phyloP scores from a whole-genome alignment of 53 echinoderm and acorn worm species.

The Paracentrotus lividus region DNA sequence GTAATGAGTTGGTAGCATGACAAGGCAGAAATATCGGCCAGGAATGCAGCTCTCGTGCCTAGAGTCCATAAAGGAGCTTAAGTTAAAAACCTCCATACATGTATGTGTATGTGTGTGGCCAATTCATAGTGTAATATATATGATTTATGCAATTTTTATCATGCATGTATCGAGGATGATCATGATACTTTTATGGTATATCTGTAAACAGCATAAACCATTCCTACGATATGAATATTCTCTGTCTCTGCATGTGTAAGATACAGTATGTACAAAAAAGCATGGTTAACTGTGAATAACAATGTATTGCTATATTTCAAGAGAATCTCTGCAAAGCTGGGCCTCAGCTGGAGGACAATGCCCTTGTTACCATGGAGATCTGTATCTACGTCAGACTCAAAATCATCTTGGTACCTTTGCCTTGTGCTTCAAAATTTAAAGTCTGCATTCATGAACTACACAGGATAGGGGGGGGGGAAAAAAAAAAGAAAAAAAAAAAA shows the following conservation, averaged over 20 bases:
- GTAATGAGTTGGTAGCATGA: not conserved
- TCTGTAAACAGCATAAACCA: not conserved
- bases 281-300: not conserved
- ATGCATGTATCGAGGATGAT: not conserved
- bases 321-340: not conserved
- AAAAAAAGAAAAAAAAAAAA: not conserved
- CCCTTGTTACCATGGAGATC: slow-evolving; percentile 46
- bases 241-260: slow-evolving; percentile 2
- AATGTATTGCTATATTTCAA: not conserved
- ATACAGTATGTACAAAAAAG: not conserved
- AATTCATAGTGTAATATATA: too few relatives aligned
- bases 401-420: not conserved
- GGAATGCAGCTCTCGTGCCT: too few relatives aligned
- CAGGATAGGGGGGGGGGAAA: too few relatives aligned
- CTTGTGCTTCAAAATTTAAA: not conserved
- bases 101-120: too few relatives aligned
- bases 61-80: too few relatives aligned
- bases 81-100: too few relatives aligned
- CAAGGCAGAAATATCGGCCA: slow-evolving; percentile 10
- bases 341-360: not conserved
- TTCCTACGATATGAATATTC: not conserved
- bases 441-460: not conserved
- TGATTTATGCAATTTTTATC: not conserved
- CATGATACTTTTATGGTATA: not conserved
- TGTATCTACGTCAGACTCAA: slow-evolving; percentile 33